Evolutionary conservation across 1,140 invertebrate species (phyloP).

Genomic region (Pseudachorutes palmiensis): DNA sequence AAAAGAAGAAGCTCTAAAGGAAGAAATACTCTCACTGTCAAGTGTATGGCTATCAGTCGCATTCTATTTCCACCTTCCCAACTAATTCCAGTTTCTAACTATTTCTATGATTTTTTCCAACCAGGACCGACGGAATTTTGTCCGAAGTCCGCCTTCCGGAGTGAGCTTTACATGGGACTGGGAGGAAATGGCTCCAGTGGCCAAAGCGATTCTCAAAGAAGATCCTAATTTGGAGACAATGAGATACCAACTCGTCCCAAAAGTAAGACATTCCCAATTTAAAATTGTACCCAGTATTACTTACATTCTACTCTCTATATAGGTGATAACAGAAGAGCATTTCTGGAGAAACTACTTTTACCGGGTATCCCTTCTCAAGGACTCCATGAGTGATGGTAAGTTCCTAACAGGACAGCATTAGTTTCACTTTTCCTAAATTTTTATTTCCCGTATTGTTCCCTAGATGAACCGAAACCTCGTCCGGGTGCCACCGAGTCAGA

Average conservation of each 20-base stretch:
- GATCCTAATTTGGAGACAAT: constrained; percentile 94
- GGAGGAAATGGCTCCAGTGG: constrained; percentile 73
- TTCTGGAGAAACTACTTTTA: constrained; percentile 99
- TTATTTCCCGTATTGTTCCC: not conserved
- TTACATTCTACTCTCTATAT: constrained; percentile 38
- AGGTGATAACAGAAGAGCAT: constrained; percentile 89
- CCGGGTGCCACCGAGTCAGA: constrained; percentile 20
- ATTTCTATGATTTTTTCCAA: no score
- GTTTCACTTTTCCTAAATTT: no score
- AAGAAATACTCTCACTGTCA: constrained; percentile 87
- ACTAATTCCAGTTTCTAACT: no score
- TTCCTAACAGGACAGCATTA: no score
- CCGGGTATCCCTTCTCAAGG: constrained; percentile 92
- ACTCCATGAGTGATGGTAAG: constrained; percentile 55
- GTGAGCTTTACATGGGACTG: constrained; percentile 94
- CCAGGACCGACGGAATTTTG: constrained; percentile 94
- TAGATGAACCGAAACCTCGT: constrained; percentile 25
- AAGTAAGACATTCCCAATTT: constrained; percentile 53
- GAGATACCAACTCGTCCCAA: constrained; percentile 97
- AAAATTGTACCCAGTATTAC: not conserved
- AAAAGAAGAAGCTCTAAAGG: constrained; percentile 75
- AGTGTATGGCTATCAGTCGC: constrained; percentile 52
- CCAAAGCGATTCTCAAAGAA: constrained; percentile 84
- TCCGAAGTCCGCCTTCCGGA: constrained; percentile 87
- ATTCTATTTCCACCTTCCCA: not conserved